Evolutionary conservation across 2,888 invertebrate species (phyloP), one percentile per base, ranked within the genome.

Genomic region (Pachliopta kotzebuea): DNA sequence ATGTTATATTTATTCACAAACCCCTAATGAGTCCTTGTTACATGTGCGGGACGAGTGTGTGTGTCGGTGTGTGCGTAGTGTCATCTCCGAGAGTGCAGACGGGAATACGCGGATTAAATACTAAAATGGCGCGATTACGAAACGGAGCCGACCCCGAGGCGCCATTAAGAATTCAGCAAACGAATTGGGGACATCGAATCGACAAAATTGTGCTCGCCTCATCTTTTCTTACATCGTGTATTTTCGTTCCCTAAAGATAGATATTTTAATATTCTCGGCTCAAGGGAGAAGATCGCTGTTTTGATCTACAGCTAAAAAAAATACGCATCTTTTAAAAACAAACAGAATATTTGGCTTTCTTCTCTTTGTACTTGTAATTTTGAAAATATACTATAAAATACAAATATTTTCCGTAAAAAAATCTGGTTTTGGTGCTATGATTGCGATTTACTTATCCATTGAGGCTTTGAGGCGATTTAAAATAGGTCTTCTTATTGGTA

Each of bases 151-250:
- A 78, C 84, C 85, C 84, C 78, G 74, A 76, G 80, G 79, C 82
- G 78, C 80, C 80, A 86, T 89, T 90, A 88, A 78, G 88, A 79
- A 90, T 90, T 90, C 90, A 85, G 80, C 80, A 78, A 86, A 86
- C 89, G 90, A 85, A 89, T 86, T 83, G 84, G 83, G 87, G 86
- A 89, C 89, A 88, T 85, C 84, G 88, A 85, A 86, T 88, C 88
- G 88, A 84, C 84, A 83, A 85, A 90, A 90, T 89, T 88, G 87
- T 83, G 83, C 85, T 79, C 77, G 82, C 80, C 85, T 87, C 86
- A 84, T 88, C 85, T 86, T 86, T 86, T 84, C 85, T 84, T 84
- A 83, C 81, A 77, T 81, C 81, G 80, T 83, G 84, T 85, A 85
- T 84, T 85, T 80, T 80, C 77, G 71, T 71, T 78, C 81, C 81